These are phyloP conservation scores for Poecilia wingei DNA, from an alignment of 2,797 vertebrate genomes.

Conservation along the genomic window DNA sequence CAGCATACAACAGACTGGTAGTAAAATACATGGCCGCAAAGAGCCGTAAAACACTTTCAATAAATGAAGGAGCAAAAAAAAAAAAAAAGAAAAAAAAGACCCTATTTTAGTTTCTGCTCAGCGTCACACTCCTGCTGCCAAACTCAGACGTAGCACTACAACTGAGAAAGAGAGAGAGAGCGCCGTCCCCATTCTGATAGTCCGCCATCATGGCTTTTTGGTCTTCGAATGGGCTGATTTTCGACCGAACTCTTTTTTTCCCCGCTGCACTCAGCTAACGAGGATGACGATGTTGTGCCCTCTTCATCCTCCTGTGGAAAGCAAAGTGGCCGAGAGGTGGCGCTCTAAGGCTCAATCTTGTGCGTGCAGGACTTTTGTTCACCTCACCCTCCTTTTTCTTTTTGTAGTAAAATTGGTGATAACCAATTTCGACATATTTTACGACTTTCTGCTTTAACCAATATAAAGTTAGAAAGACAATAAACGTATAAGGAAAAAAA, in stretches of 20 bases:
- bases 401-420: not conserved
- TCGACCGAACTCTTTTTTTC: conserved; percentile 41
- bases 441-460: not conserved
- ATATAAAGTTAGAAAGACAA: not conserved
- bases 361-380: conserved; percentile 5
- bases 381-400: not conserved
- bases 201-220: conserved; percentile 50
- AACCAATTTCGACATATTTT: conserved; percentile 33
- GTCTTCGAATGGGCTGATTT: conserved; percentile 52
- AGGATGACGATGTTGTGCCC: conserved; percentile 30
- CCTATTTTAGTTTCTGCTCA: conserved; percentile 43
- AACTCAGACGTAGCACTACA: conserved; percentile 51
- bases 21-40: conserved; percentile 60
- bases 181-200: conserved; percentile 62
- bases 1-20: conserved; percentile 44
- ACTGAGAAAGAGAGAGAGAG: conserved; percentile 50
- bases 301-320: conserved; percentile 29
- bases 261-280: conserved; percentile 67
- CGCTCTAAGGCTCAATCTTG: conserved; percentile 44
- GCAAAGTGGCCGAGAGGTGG: conserved; percentile 57
- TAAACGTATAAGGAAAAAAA: not conserved
- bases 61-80: conserved; percentile 47
- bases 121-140: conserved; percentile 40
- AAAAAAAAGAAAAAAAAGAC: conserved; percentile 28
- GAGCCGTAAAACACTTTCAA: conserved; percentile 55